Evolutionary conservation across 2,888 invertebrate genomes (phyloP), one percentile per base, ranked within the genome.

Genomic region (Drosophila meridiana): DNA sequence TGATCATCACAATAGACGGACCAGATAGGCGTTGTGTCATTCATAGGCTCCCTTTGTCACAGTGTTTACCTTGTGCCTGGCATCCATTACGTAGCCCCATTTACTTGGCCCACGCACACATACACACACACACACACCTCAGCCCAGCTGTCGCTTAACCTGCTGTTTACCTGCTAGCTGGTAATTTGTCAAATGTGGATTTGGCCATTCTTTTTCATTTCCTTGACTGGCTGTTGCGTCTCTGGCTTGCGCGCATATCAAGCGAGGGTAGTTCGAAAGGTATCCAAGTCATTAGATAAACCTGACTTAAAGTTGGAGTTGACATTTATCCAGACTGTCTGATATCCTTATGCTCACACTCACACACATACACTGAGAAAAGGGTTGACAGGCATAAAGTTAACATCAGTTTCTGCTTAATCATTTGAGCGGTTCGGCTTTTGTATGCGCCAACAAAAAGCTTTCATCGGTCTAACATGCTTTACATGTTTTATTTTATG

Each of bases 161-260:
- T 71, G 50, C 65, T 82, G 73, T 73, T 89, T 86, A 88, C 81
- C 83, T 88, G 85, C 62, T 64, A 57, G 73, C 69, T 76, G 81
- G 86, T 86, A 86, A 87, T 87, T 90, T 87, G 86, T 87, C 87
- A 87, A 90, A 88, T 88, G 80, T 59, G 89, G 69, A 82, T 82
- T 87, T 87, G 69, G 73, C 66, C 63, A 67, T 77, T 63, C 32
- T 45, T 80, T 68, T 66, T 57, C 72, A 57, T 83, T 69, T 64
- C 36, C 63, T 70, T 40, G 40, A 42, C 58, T 68, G 73, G 61
- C 73, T 80, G 83, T 78, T 86, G 86, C 88, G 85, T 66, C 66
- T 70, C 60, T 47, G 67, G 36, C 61, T 40, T 8, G 45, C 42
- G 42, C 40, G 26, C 42, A 47, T 45, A 47, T 42, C 61, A 62